phyloP scores from a whole-genome alignment of 2,113 vertebrate genomes.

The Syngnathoides biaculeatus region DNA sequence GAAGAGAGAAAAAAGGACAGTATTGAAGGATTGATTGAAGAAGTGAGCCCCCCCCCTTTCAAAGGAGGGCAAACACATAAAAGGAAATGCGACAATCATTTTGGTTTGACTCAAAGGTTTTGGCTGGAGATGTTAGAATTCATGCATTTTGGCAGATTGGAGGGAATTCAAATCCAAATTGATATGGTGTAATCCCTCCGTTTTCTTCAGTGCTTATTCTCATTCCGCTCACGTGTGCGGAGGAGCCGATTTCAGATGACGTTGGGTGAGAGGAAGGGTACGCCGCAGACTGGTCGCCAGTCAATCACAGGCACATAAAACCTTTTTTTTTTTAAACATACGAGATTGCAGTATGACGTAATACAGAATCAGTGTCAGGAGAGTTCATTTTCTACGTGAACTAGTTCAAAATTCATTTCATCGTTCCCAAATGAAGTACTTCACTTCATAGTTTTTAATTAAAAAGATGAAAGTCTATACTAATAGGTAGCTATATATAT shows the following conservation, averaged over 20 bases:
- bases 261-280: neutral
- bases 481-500: too few relatives aligned
- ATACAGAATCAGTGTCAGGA: too few relatives aligned
- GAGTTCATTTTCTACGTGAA: too few relatives aligned
- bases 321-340: too few relatives aligned
- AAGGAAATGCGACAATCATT: neutral
- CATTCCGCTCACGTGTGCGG: neutral
- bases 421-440: too few relatives aligned
- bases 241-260: neutral
- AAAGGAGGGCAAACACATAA: neutral
- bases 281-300: too few relatives aligned
- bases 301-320: too few relatives aligned
- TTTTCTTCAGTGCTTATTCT: neutral
- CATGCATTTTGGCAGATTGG: neutral
- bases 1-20: slow-evolving; percentile 33
- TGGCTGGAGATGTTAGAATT: neutral
- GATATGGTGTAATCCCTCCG: neutral
- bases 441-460: too few relatives aligned
- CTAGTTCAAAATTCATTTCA: too few relatives aligned
- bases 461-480: too few relatives aligned
- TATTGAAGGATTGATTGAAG: neutral
- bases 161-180: neutral
- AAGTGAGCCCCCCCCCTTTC: neutral
- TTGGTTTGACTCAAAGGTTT: neutral
- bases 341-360: too few relatives aligned